Percentiles rank a stretch among this genome's conserved stretches.
These are phyloP conservation scores for Irena cyanogastra DNA, from an alignment of 2,113 vertebrate genomes.

Conservation along the genomic window DNA sequence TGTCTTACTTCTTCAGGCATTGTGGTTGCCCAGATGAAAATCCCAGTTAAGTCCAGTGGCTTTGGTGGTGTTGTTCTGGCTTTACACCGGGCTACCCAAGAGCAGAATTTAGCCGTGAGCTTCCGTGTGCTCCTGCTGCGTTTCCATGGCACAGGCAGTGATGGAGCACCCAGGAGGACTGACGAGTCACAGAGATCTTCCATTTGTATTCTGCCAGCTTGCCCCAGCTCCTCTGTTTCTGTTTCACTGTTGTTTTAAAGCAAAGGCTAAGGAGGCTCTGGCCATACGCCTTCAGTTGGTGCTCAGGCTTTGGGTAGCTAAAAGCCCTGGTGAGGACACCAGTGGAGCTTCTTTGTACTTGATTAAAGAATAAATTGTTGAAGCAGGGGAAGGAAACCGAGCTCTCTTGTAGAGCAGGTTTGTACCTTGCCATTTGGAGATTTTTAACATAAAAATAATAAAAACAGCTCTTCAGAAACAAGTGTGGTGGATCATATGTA, in stretches of 20 bases:
- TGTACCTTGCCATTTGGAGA: not conserved
- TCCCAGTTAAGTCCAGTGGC: not conserved
- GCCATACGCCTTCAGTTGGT: not conserved
- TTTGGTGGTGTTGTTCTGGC: not conserved
- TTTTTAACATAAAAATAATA: not conserved
- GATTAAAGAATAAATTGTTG: not conserved
- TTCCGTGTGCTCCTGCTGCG: not conserved
- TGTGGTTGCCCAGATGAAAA: conserved; percentile 8
- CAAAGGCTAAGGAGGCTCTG: not conserved
- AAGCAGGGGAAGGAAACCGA: not conserved
- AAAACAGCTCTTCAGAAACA: not conserved
- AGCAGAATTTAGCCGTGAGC: not conserved
- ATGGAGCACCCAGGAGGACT: not conserved
- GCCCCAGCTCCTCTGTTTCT: not conserved
- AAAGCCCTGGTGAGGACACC: not conserved
- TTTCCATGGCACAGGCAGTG: conserved; percentile 1
- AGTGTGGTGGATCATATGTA: not conserved
- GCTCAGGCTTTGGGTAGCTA: not conserved
- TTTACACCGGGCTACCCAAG: not conserved
- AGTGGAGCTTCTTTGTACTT: not conserved
- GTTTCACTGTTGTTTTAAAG: not conserved
- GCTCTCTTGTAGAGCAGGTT: not conserved
- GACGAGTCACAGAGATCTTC: not conserved
- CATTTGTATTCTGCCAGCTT: not conserved
- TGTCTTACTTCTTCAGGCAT: not conserved